Conservation (phyloP, 2,113 vertebrate species). For the Pao palembangensis region DNA sequence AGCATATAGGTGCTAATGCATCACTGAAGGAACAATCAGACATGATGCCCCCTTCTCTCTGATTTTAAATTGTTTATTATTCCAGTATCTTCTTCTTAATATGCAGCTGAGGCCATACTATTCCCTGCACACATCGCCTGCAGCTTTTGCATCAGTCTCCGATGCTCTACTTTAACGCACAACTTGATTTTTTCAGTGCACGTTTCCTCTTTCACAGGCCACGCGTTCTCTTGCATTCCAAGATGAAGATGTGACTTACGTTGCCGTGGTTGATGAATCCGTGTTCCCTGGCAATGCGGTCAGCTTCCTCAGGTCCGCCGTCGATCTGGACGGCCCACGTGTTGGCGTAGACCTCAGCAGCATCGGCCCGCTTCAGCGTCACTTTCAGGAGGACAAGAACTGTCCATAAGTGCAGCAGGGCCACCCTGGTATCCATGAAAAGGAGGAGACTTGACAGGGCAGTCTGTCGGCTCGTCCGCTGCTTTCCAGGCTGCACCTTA, state of each 20-base stretch:
- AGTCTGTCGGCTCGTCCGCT: constrained; percentile 46
- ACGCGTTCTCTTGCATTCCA: not conserved
- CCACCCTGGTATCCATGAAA: constrained; percentile 77
- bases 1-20: constrained; percentile 25
- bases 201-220: not conserved
- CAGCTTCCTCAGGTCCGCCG: constrained; percentile 80
- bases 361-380: constrained; percentile 64
- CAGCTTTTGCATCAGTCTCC: not conserved
- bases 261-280: constrained; percentile 88
- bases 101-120: constrained; percentile 19
- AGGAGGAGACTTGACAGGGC: constrained; percentile 52
- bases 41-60: not conserved
- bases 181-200: not conserved
- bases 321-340: constrained; percentile 88
- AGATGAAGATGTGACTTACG: constrained; percentile 73
- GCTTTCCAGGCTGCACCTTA: constrained; percentile 55
- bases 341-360: constrained; percentile 85
- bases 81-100: constrained; percentile 42
- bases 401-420: constrained; percentile 76
- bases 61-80: constrained; percentile 12
- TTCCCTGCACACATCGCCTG: not conserved
- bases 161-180: not conserved
- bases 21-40: constrained; percentile 28
- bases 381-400: constrained; percentile 74
- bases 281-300: constrained; percentile 83